Percentiles rank a stretch among this genome's conserved stretches.
Conservation (phyloP, 64 coral and sea anemone genomes). For the Montipora capricornis region DNA sequence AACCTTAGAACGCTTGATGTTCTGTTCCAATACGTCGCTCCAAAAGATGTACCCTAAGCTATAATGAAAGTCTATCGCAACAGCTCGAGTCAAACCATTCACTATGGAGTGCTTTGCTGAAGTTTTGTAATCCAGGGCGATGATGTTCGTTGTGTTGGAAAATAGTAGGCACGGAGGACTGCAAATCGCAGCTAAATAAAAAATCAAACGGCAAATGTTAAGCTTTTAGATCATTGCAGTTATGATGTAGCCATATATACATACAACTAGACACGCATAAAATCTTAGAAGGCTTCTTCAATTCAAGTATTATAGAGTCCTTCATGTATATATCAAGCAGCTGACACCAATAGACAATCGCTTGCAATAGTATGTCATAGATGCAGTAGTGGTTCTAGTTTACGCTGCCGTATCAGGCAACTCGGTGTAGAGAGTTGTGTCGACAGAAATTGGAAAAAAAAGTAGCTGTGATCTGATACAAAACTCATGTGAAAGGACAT, state of each 20-base stretch:
- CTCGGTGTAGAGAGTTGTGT: no score
- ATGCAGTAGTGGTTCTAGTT: no score
- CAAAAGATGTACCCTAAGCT: slow-evolving; percentile 61
- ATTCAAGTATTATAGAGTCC: no score
- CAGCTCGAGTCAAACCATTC: slow-evolving; percentile 42
- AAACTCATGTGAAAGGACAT: no score
- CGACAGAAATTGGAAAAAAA: no score
- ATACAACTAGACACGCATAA: background rate
- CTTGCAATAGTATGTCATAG: no score
- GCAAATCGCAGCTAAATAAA: background rate
- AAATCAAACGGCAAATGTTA: background rate
- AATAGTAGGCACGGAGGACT: slow-evolving; percentile 50
- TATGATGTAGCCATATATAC: background rate
- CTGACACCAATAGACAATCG: no score
- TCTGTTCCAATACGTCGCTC: slow-evolving; percentile 44
- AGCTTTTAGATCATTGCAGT: no score
- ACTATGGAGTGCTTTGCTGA: slow-evolving; percentile 1
- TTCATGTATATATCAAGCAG: no score
- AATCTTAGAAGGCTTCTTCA: background rate
- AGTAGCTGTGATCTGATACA: no score
- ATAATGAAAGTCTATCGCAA: slow-evolving; percentile 65
- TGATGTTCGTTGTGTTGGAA: slow-evolving; percentile 73
- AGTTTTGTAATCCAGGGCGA: slow-evolving; percentile 21
- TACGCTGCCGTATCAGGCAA: no score
- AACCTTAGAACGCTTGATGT: slow-evolving; percentile 57